Percentiles rank a stretch among this genome's conserved stretches.
phyloP scores from a whole-genome alignment of 2,113 vertebrate genomes.

The Menidia beryllina region DNA sequence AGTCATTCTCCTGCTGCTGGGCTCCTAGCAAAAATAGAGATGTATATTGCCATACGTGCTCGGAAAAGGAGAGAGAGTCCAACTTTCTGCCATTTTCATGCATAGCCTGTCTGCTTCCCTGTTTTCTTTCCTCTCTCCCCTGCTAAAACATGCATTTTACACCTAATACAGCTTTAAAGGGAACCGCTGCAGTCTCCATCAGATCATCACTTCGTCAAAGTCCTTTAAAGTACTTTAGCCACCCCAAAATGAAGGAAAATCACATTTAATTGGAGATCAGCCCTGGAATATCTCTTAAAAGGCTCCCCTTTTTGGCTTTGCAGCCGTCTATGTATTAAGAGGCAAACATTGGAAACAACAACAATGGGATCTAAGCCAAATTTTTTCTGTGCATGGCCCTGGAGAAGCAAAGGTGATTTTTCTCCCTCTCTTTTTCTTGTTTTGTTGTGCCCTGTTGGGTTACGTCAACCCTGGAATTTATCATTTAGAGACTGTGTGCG shows the following conservation, averaged over 20 bases:
- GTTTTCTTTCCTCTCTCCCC: neutral
- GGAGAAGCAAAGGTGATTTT: conserved; percentile 12
- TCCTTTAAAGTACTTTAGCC: conserved; percentile 22
- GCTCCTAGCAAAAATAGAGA: conserved; percentile 75
- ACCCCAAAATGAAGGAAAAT: neutral
- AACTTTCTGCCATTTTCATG: conserved; percentile 1
- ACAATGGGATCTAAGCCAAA: conserved; percentile 26
- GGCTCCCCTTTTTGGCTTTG: conserved; percentile 10
- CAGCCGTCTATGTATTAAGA: conserved; percentile 15
- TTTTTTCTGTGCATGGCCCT: neutral
- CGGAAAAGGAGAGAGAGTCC: conserved; percentile 21
- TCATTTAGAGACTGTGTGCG: conserved; percentile 5
- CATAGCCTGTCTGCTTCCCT: conserved; percentile 11
- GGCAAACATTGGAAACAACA: conserved; percentile 33
- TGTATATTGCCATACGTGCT: conserved; percentile 61
- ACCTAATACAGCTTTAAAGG: conserved; percentile 8
- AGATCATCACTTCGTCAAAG: conserved; percentile 28
- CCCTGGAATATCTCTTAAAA: conserved; percentile 46
- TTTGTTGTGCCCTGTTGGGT: neutral
- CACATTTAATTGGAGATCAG: conserved; percentile 40
- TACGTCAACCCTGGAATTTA: neutral
- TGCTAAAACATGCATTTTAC: conserved; percentile 19
- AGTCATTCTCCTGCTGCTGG: conserved; percentile 70
- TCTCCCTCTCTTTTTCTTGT: conserved; percentile 1
- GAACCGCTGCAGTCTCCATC: conserved; percentile 25